Evolutionary conservation across 64 coral and sea anemone genomes (phyloP).

Genomic region (Platygyra sinensis): DNA sequence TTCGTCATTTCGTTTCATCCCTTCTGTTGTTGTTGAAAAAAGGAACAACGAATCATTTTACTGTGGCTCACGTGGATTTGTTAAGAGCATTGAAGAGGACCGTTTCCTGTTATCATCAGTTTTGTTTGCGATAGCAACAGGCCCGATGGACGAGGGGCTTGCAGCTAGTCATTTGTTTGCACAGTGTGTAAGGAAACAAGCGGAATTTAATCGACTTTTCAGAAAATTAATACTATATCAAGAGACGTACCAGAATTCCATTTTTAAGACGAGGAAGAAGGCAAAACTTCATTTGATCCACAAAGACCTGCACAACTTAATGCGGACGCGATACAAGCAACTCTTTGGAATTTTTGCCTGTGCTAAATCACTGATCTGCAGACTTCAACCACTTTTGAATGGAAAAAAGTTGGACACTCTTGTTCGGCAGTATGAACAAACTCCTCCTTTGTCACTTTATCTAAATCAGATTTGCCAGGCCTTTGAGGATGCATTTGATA

Average conservation of each 20-base stretch:
- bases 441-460: neutral
- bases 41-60: neutral
- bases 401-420: no score
- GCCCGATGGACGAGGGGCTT: no score
- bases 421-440: neutral
- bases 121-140: no score
- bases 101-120: no score
- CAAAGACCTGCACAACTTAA: neutral
- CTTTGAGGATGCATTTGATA: no score
- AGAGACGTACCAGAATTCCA: neutral
- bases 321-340: neutral
- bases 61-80: neutral
- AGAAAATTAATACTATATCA: neutral
- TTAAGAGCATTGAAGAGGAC: neutral
- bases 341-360: neutral
- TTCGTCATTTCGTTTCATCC: neutral
- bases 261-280: neutral
- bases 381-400: neutral
- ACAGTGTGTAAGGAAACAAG: neutral
- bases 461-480: neutral
- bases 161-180: no score
- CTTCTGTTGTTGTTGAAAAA: neutral
- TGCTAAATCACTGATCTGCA: neutral
- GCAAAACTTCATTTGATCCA: neutral
- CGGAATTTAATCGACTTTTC: neutral